Conservation (phyloP, 2,888 invertebrate species). For the Hemicrepidius hirtus region DNA sequence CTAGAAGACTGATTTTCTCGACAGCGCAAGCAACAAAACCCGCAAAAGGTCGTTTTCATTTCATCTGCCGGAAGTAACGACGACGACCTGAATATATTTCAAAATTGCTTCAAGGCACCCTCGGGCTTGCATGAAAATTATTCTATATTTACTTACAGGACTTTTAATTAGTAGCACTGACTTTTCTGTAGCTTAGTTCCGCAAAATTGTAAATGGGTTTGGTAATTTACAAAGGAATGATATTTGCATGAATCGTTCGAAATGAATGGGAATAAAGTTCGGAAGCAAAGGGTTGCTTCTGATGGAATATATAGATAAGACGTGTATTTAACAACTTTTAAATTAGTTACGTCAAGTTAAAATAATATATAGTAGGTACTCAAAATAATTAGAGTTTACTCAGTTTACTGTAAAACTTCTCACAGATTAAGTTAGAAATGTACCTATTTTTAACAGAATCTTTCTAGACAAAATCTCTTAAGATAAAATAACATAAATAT, state of each 20-base stretch:
- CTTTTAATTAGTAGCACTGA: slow-evolving; percentile 5
- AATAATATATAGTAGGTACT: too few relatives aligned
- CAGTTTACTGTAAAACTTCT: too few relatives aligned
- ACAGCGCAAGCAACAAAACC: slow-evolving; percentile 7
- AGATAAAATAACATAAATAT: too few relatives aligned
- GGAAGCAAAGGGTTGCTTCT: too few relatives aligned
- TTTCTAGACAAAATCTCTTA: too few relatives aligned
- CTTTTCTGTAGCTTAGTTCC: background rate
- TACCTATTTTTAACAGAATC: too few relatives aligned
- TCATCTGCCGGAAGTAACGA: background rate
- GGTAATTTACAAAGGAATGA: background rate
- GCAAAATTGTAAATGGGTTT: background rate
- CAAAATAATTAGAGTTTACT: too few relatives aligned
- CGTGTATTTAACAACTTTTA: too few relatives aligned
- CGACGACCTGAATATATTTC: slow-evolving; percentile 5
- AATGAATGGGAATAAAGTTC: too few relatives aligned
- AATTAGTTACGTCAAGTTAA: too few relatives aligned
- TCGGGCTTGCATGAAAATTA: background rate
- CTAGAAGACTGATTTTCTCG: slow-evolving; percentile 24
- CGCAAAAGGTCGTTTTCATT: slow-evolving; percentile 7
- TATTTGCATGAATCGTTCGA: background rate
- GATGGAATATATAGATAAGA: too few relatives aligned
- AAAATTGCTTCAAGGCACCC: slow-evolving; percentile 6
- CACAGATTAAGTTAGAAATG: too few relatives aligned
- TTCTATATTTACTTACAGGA: slow-evolving; percentile 3